A percentile compares a stretch with the other conserved stretches of the same genome.
Evolutionary conservation across 2,888 invertebrate species (phyloP).

Genomic region (Dryomyza anilis): DNA sequence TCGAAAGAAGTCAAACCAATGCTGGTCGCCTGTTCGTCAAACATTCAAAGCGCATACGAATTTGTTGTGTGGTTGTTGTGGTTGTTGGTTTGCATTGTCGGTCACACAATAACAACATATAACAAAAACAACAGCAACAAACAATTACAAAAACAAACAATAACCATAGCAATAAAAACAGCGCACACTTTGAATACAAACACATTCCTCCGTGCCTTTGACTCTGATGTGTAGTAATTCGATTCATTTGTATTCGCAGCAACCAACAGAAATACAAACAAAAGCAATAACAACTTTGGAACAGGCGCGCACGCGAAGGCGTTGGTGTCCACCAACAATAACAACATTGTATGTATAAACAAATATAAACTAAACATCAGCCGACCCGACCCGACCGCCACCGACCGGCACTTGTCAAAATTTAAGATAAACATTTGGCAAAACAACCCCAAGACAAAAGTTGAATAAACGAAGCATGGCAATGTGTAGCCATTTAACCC

Average conservation of each 20-base stretch:
- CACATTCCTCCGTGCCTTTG: background rate
- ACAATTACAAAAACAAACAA: background rate
- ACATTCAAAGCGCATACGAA: constrained; percentile 3
- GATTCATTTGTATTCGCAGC: background rate
- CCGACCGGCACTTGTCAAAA: background rate
- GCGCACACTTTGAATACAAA: background rate
- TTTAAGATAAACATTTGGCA: background rate
- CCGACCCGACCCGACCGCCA: background rate
- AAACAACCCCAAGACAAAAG: constrained; percentile 2
- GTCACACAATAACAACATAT: background rate
- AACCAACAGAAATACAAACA: constrained; percentile 7
- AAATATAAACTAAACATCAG: background rate
- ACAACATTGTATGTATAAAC: background rate
- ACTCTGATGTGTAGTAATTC: background rate
- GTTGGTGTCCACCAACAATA: background rate
- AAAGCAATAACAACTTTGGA: constrained; percentile 22
- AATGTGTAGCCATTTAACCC: too few species aligned
- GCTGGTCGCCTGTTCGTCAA: constrained; percentile 18
- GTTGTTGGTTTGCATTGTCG: background rate
- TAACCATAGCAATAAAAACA: background rate
- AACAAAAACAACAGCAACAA: background rate
- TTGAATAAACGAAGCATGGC: background rate
- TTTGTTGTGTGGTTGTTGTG: background rate
- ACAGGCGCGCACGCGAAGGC: constrained; percentile 19
- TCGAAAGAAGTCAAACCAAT: background rate